phyloP scores from a whole-genome alignment of 2,113 vertebrate species.

The Eclectus roratus region DNA sequence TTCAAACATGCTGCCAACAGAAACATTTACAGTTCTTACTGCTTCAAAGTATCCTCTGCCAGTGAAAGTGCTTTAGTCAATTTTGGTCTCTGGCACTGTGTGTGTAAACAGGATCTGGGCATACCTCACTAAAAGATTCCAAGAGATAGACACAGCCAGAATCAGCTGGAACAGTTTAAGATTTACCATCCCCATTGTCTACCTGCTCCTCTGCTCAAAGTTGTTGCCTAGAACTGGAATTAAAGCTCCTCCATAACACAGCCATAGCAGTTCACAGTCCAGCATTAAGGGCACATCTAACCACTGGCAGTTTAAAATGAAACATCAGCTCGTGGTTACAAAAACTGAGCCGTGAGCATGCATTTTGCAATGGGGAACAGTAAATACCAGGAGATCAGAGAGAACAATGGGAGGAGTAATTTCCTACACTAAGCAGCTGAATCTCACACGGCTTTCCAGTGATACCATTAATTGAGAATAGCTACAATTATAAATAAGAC shows the following conservation, averaged over 20 bases:
- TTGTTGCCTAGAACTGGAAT: neutral
- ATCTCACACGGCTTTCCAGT: neutral
- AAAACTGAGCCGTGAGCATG: neutral
- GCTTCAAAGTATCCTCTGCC: neutral
- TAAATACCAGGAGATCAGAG: neutral
- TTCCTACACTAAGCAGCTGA: neutral
- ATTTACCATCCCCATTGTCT: neutral
- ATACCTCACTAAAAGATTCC: neutral
- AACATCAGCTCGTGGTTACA: neutral
- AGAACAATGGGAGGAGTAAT: neutral
- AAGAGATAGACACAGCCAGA: neutral
- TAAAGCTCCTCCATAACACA: neutral
- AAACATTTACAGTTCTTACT: neutral
- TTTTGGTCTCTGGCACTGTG: neutral
- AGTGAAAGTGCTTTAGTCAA: neutral
- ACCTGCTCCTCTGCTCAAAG: neutral
- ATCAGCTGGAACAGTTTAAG: neutral
- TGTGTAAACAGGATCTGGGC: neutral
- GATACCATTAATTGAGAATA: neutral
- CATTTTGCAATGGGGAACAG: neutral
- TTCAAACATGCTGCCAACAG: neutral
- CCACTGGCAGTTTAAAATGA: neutral
- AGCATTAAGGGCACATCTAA: neutral
- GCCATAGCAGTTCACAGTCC: neutral
- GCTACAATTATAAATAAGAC: neutral